Evolutionary conservation across 2,797 vertebrate species (phyloP).

Genomic region (Heteromormyrus szaboi): DNA sequence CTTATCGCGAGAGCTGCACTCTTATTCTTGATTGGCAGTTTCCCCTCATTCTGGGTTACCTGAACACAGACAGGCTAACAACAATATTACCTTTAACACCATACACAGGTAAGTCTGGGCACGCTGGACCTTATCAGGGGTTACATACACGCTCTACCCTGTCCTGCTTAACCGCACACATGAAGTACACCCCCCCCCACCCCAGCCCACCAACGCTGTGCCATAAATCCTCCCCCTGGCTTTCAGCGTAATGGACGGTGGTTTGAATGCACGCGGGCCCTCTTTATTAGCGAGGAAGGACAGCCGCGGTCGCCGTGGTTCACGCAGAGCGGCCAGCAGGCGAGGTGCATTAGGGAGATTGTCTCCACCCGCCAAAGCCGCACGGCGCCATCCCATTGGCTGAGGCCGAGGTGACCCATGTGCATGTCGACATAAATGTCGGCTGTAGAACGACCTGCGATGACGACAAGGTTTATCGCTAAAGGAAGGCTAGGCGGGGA

Average conservation of each 20-base stretch:
- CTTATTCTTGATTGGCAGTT: not conserved
- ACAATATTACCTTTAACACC: not conserved
- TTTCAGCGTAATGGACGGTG: conserved; percentile 17
- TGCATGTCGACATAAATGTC: not conserved
- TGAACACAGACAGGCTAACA: not conserved
- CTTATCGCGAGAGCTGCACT: not conserved
- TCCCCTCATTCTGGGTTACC: not conserved
- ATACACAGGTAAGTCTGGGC: not conserved
- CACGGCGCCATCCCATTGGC: not conserved
- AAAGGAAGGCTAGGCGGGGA: not conserved
- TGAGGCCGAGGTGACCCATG: not conserved
- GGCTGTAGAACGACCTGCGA: not conserved
- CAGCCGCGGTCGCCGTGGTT: not conserved
- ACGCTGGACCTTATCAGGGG: not conserved
- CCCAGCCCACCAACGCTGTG: not conserved
- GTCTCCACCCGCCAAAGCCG: not conserved
- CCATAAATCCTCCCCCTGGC: conserved; percentile 4
- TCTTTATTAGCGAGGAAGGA: conserved; percentile 12
- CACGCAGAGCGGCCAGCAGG: not conserved
- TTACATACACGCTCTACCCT: not conserved
- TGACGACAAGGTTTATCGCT: not conserved
- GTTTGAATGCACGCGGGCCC: not conserved
- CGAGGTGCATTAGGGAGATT: conserved; percentile 23
- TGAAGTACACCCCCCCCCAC: not conserved
- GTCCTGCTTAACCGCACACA: no score